phyloP scores from a whole-genome alignment of 2,888 invertebrate genomes.

The Synanthedon tipuliformis region DNA sequence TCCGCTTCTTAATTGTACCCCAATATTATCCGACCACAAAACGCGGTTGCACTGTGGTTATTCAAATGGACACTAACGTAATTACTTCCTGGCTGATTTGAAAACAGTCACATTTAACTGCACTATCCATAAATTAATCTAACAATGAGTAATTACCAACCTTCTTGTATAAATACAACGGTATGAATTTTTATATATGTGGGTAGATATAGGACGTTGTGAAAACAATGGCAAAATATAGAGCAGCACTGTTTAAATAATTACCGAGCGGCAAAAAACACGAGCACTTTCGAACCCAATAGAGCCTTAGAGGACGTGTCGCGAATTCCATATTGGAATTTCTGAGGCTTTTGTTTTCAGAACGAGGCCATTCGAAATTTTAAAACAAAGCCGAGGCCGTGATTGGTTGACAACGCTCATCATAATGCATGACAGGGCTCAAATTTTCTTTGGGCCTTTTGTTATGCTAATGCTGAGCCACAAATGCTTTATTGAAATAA shows the following conservation, averaged over 20 bases:
- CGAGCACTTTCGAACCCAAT: constrained; percentile 7
- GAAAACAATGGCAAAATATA: neutral
- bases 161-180: too few relatives aligned
- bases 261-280: neutral
- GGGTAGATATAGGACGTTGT: too few relatives aligned
- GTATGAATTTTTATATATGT: too few relatives aligned
- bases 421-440: neutral
- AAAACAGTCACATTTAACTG: neutral
- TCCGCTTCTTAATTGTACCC: neutral
- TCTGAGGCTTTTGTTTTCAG: constrained; percentile 7
- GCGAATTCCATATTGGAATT: constrained; percentile 10
- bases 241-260: neutral
- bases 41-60: constrained; percentile 22
- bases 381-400: constrained; percentile 5
- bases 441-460: neutral
- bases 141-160: neutral
- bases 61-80: constrained; percentile 37
- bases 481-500: too few relatives aligned
- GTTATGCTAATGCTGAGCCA: neutral
- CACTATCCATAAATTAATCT: neutral
- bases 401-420: neutral
- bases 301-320: constrained; percentile 8
- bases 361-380: constrained; percentile 6
- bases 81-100: constrained; percentile 39
- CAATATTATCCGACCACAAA: constrained; percentile 14